These are phyloP conservation scores for Argyrosomus regius DNA, from an alignment of 2,797 vertebrate species.

Conservation along the genomic window DNA sequence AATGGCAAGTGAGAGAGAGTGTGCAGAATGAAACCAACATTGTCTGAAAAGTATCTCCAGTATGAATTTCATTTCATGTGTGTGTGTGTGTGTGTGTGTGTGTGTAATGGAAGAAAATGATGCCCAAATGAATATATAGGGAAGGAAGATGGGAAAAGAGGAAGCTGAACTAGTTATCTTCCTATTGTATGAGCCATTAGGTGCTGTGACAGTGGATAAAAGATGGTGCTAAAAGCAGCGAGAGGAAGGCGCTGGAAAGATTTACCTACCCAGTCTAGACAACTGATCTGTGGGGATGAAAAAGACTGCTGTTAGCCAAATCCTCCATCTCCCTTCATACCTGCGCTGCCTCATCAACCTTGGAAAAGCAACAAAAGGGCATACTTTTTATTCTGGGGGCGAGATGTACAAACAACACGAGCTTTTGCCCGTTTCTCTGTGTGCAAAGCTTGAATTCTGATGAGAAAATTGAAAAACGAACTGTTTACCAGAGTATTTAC, in stretches of 20 bases:
- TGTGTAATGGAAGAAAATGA: background rate
- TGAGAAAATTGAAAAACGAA: constrained; percentile 12
- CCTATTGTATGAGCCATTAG: constrained; percentile 15
- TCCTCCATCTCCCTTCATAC: constrained; percentile 20
- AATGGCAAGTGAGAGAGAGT: background rate
- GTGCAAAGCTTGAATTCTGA: constrained; percentile 6
- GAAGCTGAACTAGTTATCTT: background rate
- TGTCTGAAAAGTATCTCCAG: background rate
- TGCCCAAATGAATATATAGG: background rate
- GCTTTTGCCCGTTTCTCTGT: background rate
- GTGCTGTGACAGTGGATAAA: background rate
- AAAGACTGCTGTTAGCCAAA: constrained; percentile 17
- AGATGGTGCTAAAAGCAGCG: constrained; percentile 3
- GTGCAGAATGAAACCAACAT: background rate
- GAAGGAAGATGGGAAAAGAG: background rate
- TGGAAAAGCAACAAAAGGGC: background rate
- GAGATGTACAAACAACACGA: background rate
- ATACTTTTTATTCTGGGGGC: background rate
- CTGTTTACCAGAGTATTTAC: background rate
- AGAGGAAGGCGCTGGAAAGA: constrained; percentile 3
- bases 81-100: background rate
- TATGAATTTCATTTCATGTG: background rate
- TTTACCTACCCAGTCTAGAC: constrained; percentile 27
- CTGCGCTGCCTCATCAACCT: background rate
- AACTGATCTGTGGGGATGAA: constrained; percentile 32